These are phyloP conservation scores for Zaprionus tsacasi DNA, from an alignment of 1,140 invertebrate species.

Conservation along the genomic window DNA sequence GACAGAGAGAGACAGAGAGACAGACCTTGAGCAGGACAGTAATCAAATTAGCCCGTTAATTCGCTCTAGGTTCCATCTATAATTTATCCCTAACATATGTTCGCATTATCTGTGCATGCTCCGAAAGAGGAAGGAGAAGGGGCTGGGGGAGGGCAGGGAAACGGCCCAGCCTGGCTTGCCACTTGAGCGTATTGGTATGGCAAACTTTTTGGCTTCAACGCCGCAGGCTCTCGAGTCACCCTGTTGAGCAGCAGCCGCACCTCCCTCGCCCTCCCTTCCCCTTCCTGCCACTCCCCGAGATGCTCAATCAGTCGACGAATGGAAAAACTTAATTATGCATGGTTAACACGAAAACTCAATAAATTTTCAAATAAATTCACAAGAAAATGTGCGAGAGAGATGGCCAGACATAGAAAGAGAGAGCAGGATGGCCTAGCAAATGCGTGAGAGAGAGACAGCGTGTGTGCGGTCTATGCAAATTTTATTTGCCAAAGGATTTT, in stretches of 20 bases:
- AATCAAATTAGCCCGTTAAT: constrained; percentile 1
- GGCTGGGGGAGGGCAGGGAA: background rate
- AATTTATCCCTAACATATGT: constrained; percentile 5
- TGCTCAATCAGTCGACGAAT: constrained; percentile 19
- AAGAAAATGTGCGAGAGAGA: constrained; percentile 38
- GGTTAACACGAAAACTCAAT: constrained; percentile 84
- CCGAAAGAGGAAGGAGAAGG: background rate
- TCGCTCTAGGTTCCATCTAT: constrained; percentile 6
- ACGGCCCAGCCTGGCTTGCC: background rate
- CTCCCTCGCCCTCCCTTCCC: background rate
- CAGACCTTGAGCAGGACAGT: no score
- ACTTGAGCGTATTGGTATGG: constrained; percentile 26
- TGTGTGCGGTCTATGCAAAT: constrained; percentile 69
- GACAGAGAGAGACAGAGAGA: no score
- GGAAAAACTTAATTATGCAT: constrained; percentile 83
- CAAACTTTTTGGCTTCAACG: constrained; percentile 34
- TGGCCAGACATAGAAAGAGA: background rate
- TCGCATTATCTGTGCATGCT: constrained; percentile 5
- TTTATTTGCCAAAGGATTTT: constrained; percentile 81
- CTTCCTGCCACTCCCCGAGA: constrained; percentile 16
- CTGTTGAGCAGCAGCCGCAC: background rate
- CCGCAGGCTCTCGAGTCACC: constrained; percentile 10
- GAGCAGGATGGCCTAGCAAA: constrained; percentile 19
- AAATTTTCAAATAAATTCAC: constrained; percentile 83
- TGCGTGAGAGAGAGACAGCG: constrained; percentile 23